Conservation (phyloP, 2,113 vertebrate species). For the Myiozetetes cayanensis region DNA sequence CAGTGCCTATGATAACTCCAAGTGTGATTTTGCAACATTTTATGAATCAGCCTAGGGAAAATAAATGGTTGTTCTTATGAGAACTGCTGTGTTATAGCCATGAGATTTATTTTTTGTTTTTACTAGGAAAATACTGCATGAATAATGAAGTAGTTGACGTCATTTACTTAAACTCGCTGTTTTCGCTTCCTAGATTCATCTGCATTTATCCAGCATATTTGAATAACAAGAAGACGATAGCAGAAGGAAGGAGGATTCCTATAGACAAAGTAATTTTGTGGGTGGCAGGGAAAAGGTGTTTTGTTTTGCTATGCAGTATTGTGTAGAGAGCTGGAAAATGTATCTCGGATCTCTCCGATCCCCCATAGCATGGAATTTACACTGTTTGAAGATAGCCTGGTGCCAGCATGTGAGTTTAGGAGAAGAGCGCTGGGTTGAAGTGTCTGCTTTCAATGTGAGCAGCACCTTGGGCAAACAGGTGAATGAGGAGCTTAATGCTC, state of each 20-base stretch:
- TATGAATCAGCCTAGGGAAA: neutral
- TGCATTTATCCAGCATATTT: constrained; percentile 94
- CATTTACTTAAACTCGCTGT: neutral
- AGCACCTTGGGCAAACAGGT: neutral
- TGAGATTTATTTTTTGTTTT: neutral
- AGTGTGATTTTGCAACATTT: neutral
- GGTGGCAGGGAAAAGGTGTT: neutral
- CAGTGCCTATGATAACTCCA: neutral
- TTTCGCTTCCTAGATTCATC: constrained; percentile 80
- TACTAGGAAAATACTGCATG: neutral
- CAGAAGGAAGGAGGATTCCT: constrained; percentile 91
- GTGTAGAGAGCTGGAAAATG: neutral
- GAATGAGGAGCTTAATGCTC: neutral
- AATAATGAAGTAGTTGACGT: neutral
- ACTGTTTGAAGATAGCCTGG: neutral
- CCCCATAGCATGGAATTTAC: neutral
- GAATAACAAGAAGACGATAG: constrained; percentile 97
- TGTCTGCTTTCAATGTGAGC: neutral
- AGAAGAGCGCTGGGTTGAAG: neutral
- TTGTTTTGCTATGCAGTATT: neutral
- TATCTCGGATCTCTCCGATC: neutral
- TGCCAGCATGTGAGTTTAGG: neutral
- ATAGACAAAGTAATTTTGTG: constrained; percentile 82
- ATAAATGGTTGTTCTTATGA: neutral
- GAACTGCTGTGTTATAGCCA: neutral